phyloP scores from a whole-genome alignment of 2,797 vertebrate species.

The Danio albolineatus region DNA sequence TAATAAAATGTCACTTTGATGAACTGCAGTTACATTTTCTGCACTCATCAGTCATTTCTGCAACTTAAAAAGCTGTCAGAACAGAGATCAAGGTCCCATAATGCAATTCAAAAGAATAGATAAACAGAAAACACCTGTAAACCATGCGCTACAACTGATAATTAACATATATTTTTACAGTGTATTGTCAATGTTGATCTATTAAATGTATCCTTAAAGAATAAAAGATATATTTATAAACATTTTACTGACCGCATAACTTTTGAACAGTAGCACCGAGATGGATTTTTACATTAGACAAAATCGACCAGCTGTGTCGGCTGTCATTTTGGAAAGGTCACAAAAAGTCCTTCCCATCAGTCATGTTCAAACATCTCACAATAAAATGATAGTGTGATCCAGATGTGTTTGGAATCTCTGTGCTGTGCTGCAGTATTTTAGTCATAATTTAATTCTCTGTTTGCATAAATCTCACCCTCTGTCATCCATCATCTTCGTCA shows the following conservation, averaged over 20 bases:
- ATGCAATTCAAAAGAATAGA: no score
- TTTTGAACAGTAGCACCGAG: background rate
- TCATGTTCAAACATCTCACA: background rate
- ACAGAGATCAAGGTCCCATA: no score
- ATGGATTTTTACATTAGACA: background rate
- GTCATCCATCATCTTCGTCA: slow-evolving; percentile 61
- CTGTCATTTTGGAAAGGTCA: slow-evolving; percentile 2
- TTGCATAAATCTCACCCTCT: slow-evolving; percentile 47
- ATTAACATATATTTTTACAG: no score
- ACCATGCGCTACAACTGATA: no score
- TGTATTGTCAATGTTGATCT: background rate
- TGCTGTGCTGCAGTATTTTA: slow-evolving; percentile 37
- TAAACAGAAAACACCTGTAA: no score
- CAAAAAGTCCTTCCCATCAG: slow-evolving; percentile 5
- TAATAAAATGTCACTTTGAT: no score
- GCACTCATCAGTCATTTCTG: no score
- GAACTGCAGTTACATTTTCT: no score
- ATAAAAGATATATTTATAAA: background rate
- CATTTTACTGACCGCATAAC: background rate
- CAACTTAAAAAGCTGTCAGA: no score
- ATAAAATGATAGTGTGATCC: background rate
- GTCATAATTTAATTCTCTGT: slow-evolving; percentile 51
- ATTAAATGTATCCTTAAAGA: background rate
- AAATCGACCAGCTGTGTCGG: background rate
- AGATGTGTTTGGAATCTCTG: slow-evolving; percentile 28